These are phyloP conservation scores for Chalcosyrphus nemorum DNA, from an alignment of 2,888 invertebrate genomes.

Conservation along the genomic window DNA sequence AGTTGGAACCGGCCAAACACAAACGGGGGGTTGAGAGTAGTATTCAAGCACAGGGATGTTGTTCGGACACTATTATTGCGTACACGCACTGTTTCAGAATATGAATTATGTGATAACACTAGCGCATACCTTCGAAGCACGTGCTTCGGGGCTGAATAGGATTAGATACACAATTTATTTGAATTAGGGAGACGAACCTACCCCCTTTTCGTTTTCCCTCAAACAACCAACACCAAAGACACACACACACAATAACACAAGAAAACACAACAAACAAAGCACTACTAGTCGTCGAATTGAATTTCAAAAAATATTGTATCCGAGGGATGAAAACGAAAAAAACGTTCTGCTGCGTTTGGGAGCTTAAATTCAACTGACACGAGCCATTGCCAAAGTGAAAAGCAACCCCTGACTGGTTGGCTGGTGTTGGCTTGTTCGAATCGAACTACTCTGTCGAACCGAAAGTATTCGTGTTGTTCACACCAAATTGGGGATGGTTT, in stretches of 20 bases:
- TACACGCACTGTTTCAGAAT: conserved; percentile 24
- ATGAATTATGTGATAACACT: neutral
- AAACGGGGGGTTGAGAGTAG: neutral
- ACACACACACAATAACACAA: too few relatives aligned
- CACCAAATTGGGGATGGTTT: neutral
- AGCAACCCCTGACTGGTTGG: conserved; percentile 41
- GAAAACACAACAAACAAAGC: too few relatives aligned
- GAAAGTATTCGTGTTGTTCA: conserved; percentile 15
- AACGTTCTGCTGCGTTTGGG: conserved; percentile 60
- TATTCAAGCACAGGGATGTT: conserved; percentile 20
- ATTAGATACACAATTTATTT: conserved; percentile 10
- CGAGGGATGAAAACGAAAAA: conserved; percentile 54
- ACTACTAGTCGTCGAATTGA: conserved; percentile 34
- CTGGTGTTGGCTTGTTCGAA: conserved; percentile 51
- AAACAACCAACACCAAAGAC: conserved; percentile 23
- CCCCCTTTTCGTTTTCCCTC: conserved; percentile 14
- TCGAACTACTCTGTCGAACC: conserved; percentile 59
- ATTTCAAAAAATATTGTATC: conserved; percentile 56
- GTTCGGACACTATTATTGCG: conserved; percentile 9
- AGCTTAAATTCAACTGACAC: conserved; percentile 73
- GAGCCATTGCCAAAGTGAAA: conserved; percentile 15
- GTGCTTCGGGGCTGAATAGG: conserved; percentile 17
- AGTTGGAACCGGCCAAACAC: neutral
- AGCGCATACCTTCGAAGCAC: conserved; percentile 28
- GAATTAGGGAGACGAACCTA: neutral